These are phyloP conservation scores for Meleagris gallopavo DNA, from an alignment of 2,113 vertebrate genomes.

Conservation along the genomic window DNA sequence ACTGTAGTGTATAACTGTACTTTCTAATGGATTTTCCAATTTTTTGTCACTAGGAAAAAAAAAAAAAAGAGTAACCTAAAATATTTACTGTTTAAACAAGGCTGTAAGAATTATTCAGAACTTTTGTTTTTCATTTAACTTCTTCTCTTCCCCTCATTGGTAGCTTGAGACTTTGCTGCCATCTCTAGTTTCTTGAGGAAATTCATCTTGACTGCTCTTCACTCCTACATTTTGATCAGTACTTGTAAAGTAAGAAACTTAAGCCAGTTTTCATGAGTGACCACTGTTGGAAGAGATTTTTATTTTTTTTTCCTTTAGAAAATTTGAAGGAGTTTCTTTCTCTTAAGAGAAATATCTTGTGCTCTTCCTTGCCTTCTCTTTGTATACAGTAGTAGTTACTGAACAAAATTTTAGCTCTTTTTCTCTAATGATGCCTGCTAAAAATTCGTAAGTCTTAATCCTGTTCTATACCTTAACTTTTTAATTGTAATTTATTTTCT, in stretches of 20 bases:
- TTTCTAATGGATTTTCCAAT: background rate
- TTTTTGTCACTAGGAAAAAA: background rate
- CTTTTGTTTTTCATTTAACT: slow-evolving; percentile 38
- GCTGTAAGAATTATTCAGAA: background rate
- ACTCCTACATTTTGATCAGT: background rate
- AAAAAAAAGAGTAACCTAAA: background rate
- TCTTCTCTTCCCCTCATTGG: background rate
- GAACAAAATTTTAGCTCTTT: background rate
- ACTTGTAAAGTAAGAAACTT: background rate
- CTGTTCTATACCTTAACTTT: background rate
- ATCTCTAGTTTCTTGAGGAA: slow-evolving; percentile 66
- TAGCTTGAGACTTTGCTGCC: slow-evolving; percentile 70
- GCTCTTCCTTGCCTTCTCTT: background rate
- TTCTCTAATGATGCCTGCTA: background rate
- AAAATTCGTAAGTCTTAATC: background rate
- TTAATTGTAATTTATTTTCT: background rate
- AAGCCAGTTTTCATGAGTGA: background rate
- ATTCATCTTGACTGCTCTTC: slow-evolving; percentile 20
- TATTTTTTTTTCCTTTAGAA: background rate
- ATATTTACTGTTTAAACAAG: background rate
- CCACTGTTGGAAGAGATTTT: background rate
- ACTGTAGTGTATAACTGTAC: background rate
- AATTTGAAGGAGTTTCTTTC: background rate
- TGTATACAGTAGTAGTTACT: background rate
- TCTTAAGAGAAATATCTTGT: background rate